Conservation (phyloP, 1,140 invertebrate genomes). For the Gonioctena quinquepunctata region DNA sequence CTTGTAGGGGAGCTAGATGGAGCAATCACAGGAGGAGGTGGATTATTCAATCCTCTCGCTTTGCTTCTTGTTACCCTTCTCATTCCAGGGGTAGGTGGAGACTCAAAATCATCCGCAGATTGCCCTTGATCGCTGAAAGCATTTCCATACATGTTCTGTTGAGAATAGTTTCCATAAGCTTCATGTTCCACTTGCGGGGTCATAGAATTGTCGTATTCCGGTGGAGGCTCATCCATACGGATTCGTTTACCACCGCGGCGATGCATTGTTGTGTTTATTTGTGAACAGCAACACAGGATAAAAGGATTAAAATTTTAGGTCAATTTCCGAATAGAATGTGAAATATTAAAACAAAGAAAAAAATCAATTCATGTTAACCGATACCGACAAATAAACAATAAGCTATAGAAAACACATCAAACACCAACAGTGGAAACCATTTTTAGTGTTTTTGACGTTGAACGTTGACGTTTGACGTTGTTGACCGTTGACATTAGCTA, state of each 20-base stretch:
- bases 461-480: too few relatives aligned
- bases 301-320: too few relatives aligned
- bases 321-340: too few relatives aligned
- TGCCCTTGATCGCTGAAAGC: slow-evolving; percentile 42
- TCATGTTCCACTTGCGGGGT: slow-evolving; percentile 68
- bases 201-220: slow-evolving; percentile 82
- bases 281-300: too few relatives aligned
- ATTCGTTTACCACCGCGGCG: slow-evolving; percentile 84
- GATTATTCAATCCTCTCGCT: slow-evolving; percentile 54
- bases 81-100: slow-evolving; percentile 53
- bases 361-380: too few relatives aligned
- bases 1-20: slow-evolving; percentile 43
- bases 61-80: slow-evolving; percentile 58
- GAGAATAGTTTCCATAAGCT: slow-evolving; percentile 53
- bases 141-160: slow-evolving; percentile 41
- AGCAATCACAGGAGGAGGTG: slow-evolving; percentile 28
- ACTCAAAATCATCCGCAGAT: slow-evolving; percentile 52
- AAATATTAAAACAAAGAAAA: too few relatives aligned
- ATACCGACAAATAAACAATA: too few relatives aligned
- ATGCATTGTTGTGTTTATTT: too few relatives aligned
- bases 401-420: too few relatives aligned
- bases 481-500: too few relatives aligned
- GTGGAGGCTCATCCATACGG: slow-evolving; percentile 87
- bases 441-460: too few relatives aligned
- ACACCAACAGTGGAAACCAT: too few relatives aligned